A percentile compares a stretch with the other conserved stretches of the same genome.
Conservation (phyloP, 2,113 vertebrate genomes). For the Serinus canaria region DNA sequence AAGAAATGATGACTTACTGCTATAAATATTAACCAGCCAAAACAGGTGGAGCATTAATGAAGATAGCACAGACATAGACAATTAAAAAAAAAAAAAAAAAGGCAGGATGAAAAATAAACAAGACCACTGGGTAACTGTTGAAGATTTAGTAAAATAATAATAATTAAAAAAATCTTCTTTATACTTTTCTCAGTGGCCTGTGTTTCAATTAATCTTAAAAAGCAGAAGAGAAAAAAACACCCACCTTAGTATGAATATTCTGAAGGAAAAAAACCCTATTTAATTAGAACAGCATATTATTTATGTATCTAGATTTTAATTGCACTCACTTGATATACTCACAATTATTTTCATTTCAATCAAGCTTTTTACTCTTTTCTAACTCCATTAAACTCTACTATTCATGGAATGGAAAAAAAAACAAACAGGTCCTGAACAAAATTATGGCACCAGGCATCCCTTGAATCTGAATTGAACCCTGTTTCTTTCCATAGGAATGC, state of each 20-base stretch:
- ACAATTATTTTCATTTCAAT: constrained; percentile 55
- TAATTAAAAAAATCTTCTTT: not conserved
- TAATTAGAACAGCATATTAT: constrained; percentile 47
- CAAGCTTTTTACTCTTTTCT: constrained; percentile 10
- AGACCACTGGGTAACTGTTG: not conserved
- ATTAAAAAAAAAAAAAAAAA: not conserved
- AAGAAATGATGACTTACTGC: not conserved
- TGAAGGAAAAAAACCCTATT: not conserved
- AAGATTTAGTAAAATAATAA: not conserved
- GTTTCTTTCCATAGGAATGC: not conserved
- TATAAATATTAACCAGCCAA: constrained; percentile 9
- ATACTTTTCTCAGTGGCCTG: not conserved
- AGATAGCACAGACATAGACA: not conserved
- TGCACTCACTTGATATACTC: constrained; percentile 15
- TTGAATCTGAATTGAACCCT: not conserved
- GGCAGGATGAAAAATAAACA: not conserved
- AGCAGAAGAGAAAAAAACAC: not conserved
- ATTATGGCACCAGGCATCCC: not conserved
- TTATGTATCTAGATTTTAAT: constrained; percentile 41
- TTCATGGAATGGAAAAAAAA: not conserved
- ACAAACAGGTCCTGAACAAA: not conserved
- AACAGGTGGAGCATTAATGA: not conserved
- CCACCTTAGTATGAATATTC: not conserved
- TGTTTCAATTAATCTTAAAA: not conserved
- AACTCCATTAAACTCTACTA: constrained; percentile 9